Evolutionary conservation across 2,888 invertebrate species (phyloP).

Genomic region (Lasioglossum pauxillum): DNA sequence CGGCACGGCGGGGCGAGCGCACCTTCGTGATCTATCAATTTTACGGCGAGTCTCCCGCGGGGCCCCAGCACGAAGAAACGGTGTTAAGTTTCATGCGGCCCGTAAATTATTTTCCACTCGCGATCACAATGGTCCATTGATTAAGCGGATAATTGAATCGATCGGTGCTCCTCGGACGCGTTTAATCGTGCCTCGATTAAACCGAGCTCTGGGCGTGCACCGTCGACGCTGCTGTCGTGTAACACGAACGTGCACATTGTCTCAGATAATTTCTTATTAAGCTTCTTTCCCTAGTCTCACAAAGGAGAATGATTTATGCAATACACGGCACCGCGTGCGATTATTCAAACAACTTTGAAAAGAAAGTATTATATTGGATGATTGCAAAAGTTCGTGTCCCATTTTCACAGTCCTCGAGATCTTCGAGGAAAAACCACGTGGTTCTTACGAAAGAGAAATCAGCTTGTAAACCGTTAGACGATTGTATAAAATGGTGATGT

Average conservation of each 20-base stretch:
- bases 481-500: too few relatives aligned
- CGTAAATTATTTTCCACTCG: slow-evolving; percentile 35
- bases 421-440: too few relatives aligned
- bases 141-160: slow-evolving; percentile 39
- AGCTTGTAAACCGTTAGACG: too few relatives aligned
- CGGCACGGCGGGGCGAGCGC: background rate
- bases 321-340: background rate
- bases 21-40: slow-evolving; percentile 61
- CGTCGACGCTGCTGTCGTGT: background rate
- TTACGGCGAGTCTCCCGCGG: slow-evolving; percentile 43
- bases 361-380: background rate
- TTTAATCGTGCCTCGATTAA: slow-evolving; percentile 11
- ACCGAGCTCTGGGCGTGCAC: background rate
- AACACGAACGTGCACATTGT: background rate
- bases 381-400: too few relatives aligned
- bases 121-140: slow-evolving; percentile 41
- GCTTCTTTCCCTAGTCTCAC: background rate
- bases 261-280: background rate
- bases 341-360: background rate
- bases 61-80: slow-evolving; percentile 34
- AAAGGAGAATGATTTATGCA: background rate
- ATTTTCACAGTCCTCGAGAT: too few relatives aligned
- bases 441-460: too few relatives aligned
- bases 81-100: slow-evolving; percentile 28
- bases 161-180: background rate